Evolutionary conservation across 1,140 invertebrate species (phyloP).

Genomic region (Drosophila cardini): DNA sequence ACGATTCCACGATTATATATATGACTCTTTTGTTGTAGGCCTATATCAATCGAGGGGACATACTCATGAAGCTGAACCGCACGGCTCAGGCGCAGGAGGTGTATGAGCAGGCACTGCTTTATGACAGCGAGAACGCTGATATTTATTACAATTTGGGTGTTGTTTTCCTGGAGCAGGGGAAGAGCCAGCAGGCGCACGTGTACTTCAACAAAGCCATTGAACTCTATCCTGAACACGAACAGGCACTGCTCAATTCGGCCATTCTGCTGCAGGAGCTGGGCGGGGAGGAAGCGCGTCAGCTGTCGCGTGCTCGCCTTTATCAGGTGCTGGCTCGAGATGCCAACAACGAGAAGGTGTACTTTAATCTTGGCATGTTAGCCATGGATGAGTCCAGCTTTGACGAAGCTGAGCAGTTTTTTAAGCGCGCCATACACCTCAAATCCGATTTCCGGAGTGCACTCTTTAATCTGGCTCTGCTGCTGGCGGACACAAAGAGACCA

Average conservation of each 20-base stretch:
- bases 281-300: slow-evolving; percentile 90
- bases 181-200: slow-evolving; percentile 94
- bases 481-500: slow-evolving; percentile 94
- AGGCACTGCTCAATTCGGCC: slow-evolving; percentile 97
- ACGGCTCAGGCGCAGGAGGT: slow-evolving; percentile 97
- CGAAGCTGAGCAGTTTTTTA: slow-evolving; percentile 95
- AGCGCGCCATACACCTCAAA: slow-evolving; percentile 93
- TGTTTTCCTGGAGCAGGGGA: slow-evolving; percentile 96
- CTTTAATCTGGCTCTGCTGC: slow-evolving; percentile 96
- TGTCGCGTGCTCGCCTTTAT: slow-evolving; percentile 91
- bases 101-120: slow-evolving; percentile 96
- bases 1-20: background rate
- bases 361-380: slow-evolving; percentile 97
- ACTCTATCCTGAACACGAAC: slow-evolving; percentile 97
- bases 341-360: slow-evolving; percentile 95
- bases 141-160: slow-evolving; percentile 99
- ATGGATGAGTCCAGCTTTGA: slow-evolving; percentile 96
- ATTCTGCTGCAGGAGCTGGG: slow-evolving; percentile 96
- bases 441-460: slow-evolving; percentile 95
- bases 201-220: slow-evolving; percentile 97
- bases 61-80: slow-evolving; percentile 97
- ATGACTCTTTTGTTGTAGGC: slow-evolving; percentile 88
- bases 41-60: slow-evolving; percentile 98
- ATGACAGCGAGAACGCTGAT: slow-evolving; percentile 97
- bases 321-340: slow-evolving; percentile 92